phyloP scores from a whole-genome alignment of 2,113 vertebrate species.

The Petrocephalus zakoni region DNA sequence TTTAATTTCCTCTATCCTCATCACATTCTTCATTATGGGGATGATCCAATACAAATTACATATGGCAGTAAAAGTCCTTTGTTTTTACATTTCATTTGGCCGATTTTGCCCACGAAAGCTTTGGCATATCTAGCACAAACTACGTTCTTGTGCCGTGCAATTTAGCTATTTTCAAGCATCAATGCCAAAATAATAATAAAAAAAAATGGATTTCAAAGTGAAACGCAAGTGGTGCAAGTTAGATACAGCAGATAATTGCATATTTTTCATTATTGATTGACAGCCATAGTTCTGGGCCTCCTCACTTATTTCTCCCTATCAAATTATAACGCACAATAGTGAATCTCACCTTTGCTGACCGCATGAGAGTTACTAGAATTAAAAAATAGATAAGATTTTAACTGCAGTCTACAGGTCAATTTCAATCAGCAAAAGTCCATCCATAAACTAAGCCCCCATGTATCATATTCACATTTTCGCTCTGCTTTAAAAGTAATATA shows the following conservation, averaged over 20 bases:
- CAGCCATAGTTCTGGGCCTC: conserved; percentile 27
- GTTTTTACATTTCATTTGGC: not conserved
- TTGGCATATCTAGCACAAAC: not conserved
- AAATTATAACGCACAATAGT: conserved; percentile 40
- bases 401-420: conserved; percentile 39
- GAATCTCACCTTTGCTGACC: conserved; percentile 35
- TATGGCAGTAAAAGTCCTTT: not conserved
- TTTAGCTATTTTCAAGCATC: not conserved
- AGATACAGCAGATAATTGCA: conserved; percentile 23
- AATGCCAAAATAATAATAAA: no score
- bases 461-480: conserved; percentile 18
- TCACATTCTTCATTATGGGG: conserved; percentile 3
- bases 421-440: conserved; percentile 46
- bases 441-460: conserved; percentile 27
- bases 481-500: not conserved
- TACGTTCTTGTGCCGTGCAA: not conserved
- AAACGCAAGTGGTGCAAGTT: conserved; percentile 35
- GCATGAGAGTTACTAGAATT: conserved; percentile 43
- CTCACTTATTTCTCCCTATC: conserved; percentile 31
- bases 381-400: conserved; percentile 43
- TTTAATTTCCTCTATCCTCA: conserved; percentile 13
- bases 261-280: conserved; percentile 40
- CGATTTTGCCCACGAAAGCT: not conserved
- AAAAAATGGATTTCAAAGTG: not conserved
- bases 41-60: conserved; percentile 5